Conservation (phyloP, 2,888 invertebrate genomes). For the Cephus runcator region DNA sequence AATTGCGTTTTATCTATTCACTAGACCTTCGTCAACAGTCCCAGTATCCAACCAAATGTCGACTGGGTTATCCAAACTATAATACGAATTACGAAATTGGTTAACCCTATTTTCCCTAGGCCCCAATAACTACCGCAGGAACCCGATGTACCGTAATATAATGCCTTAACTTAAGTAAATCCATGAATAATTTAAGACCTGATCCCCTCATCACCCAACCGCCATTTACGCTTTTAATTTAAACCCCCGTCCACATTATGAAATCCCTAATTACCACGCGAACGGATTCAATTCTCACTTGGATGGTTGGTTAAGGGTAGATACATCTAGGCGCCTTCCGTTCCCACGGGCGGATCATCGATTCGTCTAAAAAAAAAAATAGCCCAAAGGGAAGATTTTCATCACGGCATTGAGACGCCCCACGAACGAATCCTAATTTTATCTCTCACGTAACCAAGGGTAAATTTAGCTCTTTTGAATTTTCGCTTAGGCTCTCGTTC, state of each 20-base stretch:
- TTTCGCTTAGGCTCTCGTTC: background rate
- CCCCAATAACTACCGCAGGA: constrained; percentile 15
- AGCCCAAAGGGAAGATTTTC: background rate
- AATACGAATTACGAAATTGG: background rate
- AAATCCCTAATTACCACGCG: constrained; percentile 5
- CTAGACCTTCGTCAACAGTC: background rate
- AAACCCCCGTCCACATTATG: constrained; percentile 11
- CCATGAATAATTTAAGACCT: constrained; percentile 20
- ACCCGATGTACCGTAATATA: constrained; percentile 20
- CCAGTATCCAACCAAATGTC: background rate
- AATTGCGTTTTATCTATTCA: background rate
- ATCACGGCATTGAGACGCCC: background rate
- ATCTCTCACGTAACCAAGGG: background rate
- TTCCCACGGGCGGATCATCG: background rate
- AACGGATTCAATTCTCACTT: background rate
- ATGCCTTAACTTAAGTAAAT: constrained; percentile 21
- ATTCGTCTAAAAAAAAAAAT: background rate
- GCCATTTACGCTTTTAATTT: constrained; percentile 20
- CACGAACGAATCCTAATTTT: background rate
- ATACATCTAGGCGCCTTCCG: background rate
- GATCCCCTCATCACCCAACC: constrained; percentile 17
- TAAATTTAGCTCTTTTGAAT: background rate
- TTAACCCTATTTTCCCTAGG: background rate
- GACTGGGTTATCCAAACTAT: background rate
- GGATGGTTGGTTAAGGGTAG: background rate